These are phyloP conservation scores for Reticulitermes lucifugus DNA, from an alignment of 2,888 invertebrate genomes.

Conservation along the genomic window DNA sequence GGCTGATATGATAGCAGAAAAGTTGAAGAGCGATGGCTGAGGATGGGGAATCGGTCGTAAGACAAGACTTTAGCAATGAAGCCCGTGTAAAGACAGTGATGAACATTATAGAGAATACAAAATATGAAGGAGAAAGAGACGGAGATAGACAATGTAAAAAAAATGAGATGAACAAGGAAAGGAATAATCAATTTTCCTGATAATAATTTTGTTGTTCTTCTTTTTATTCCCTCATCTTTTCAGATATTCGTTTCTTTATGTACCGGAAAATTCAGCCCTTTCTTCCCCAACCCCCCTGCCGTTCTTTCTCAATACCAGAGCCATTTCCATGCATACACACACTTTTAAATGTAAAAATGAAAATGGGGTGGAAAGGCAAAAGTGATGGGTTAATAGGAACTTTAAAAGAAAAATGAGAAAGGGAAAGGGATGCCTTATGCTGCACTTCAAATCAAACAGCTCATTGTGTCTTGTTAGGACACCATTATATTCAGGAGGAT, in stretches of 20 bases:
- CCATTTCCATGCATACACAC: background rate
- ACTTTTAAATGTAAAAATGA: background rate
- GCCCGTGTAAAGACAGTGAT: slow-evolving; percentile 33
- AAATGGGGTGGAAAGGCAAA: background rate
- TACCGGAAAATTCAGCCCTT: slow-evolving; percentile 24
- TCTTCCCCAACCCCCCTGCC: background rate
- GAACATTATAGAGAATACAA: slow-evolving; percentile 27
- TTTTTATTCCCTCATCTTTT: background rate
- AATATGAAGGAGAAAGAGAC: slow-evolving; percentile 15
- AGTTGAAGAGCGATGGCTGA: background rate
- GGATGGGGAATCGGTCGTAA: slow-evolving; percentile 28
- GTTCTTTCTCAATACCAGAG: background rate
- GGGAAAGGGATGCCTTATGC: background rate
- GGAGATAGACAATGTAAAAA: background rate
- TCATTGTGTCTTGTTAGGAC: background rate
- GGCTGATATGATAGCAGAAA: slow-evolving; percentile 31
- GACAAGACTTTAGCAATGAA: slow-evolving; percentile 20
- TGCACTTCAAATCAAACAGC: slow-evolving; percentile 13
- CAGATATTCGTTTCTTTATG: slow-evolving; percentile 26
- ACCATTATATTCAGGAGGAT: background rate
- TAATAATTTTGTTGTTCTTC: slow-evolving; percentile 35
- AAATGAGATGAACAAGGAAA: slow-evolving; percentile 37
- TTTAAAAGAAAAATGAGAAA: background rate
- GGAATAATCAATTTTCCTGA: slow-evolving; percentile 42
- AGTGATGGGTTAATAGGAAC: slow-evolving; percentile 16